These are phyloP conservation scores for Holotrichia oblita DNA, from an alignment of 1,140 invertebrate genomes.

Conservation along the genomic window DNA sequence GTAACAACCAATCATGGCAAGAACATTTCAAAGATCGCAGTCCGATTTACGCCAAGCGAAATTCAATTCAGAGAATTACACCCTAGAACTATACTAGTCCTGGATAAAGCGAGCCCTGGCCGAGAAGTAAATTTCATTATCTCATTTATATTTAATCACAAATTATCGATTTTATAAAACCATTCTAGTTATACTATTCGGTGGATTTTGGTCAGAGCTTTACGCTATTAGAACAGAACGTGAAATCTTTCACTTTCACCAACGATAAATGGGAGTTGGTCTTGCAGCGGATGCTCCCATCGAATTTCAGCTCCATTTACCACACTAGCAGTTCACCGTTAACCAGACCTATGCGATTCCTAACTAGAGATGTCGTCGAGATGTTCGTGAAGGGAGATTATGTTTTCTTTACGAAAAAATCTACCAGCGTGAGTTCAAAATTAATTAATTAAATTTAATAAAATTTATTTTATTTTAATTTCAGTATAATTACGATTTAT, in stretches of 20 bases:
- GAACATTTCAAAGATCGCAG: conserved; percentile 67
- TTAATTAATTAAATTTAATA: conserved; percentile 1
- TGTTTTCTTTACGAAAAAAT: conserved; percentile 81
- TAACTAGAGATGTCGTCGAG: conserved; percentile 78
- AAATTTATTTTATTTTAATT: conserved; percentile 56
- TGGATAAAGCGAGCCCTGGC: conserved; percentile 76
- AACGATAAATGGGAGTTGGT: conserved; percentile 66
- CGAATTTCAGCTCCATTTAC: conserved; percentile 69
- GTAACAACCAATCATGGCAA: conserved; percentile 78
- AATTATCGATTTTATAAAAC: too few species aligned
- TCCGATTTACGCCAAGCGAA: conserved; percentile 80
- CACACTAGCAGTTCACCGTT: conserved; percentile 63
- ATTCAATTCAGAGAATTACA: conserved; percentile 78
- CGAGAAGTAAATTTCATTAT: conserved; percentile 69
- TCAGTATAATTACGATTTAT: conserved; percentile 75
- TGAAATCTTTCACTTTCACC: conserved; percentile 81
- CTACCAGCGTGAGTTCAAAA: conserved; percentile 61
- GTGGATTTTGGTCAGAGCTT: conserved; percentile 78
- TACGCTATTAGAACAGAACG: conserved; percentile 72
- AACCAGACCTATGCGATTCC: conserved; percentile 35
- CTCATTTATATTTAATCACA: background rate
- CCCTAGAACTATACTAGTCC: conserved; percentile 68
- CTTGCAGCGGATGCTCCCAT: conserved; percentile 75
- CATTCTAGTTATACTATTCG: conserved; percentile 78
- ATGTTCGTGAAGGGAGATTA: conserved; percentile 86